These are phyloP conservation scores for Drosophila lacicola DNA, from an alignment of 2,888 invertebrate genomes.

Conservation along the genomic window DNA sequence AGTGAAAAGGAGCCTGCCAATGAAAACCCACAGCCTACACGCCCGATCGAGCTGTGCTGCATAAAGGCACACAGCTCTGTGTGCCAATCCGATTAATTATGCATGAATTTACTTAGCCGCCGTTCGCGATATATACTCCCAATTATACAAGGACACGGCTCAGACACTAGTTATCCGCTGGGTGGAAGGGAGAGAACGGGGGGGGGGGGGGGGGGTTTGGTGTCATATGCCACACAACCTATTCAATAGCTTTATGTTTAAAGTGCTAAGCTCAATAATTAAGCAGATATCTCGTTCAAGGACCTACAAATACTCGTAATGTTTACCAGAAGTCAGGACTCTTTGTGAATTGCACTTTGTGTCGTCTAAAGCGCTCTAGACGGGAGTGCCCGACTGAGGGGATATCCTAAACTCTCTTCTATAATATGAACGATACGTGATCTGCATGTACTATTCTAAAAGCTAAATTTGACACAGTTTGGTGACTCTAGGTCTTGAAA, in stretches of 20 bases:
- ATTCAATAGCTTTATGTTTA: conserved; percentile 4
- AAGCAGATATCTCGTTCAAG: conserved; percentile 24
- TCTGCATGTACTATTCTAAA: too few relatives aligned
- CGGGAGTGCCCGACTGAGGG: too few relatives aligned
- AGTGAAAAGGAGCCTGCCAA: not conserved
- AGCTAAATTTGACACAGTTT: too few relatives aligned
- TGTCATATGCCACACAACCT: not conserved
- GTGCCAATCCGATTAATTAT: conserved; percentile 61
- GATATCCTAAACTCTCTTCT: too few relatives aligned
- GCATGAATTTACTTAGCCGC: conserved; percentile 64
- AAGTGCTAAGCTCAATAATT: conserved; percentile 28
- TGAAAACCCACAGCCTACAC: not conserved
- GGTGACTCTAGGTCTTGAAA: too few relatives aligned
- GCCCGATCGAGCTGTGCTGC: conserved; percentile 39
- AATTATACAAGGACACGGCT: conserved; percentile 54
- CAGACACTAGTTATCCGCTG: conserved; percentile 10
- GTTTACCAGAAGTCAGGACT: not conserved
- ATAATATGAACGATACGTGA: too few relatives aligned
- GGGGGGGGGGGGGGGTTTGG: not conserved
- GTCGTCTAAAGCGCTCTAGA: too few relatives aligned
- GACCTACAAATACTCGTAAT: conserved; percentile 6
- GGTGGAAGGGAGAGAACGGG: not conserved
- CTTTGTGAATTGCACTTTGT: too few relatives aligned
- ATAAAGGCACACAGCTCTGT: conserved; percentile 18
- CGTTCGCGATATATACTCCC: conserved; percentile 40